Percentiles rank a stretch among this genome's conserved stretches.
phyloP scores from a whole-genome alignment of 2,113 vertebrate genomes.

The Gulo gulo region DNA sequence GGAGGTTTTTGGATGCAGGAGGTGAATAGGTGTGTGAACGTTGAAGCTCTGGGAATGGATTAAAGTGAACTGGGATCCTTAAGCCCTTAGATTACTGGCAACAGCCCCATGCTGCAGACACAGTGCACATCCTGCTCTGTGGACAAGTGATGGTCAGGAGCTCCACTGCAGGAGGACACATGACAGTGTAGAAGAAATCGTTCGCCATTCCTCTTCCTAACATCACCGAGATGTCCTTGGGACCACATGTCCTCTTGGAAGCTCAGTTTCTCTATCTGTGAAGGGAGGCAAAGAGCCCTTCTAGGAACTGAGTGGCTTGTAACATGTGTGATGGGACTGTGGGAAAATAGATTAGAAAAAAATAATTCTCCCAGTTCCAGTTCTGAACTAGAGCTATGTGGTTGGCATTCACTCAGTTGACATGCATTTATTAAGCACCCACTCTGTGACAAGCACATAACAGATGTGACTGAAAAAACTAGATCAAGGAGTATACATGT shows the following conservation, averaged over 20 bases:
- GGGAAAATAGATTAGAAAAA: not conserved
- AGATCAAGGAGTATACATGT: not conserved
- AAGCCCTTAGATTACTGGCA: not conserved
- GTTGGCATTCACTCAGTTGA: not conserved
- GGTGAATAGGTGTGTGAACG: no score
- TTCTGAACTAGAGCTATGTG: not conserved
- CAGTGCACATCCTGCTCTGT: fast-evolving
- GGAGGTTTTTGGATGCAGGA: not conserved
- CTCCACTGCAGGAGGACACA: not conserved
- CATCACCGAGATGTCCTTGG: fast-evolving
- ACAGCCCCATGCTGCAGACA: fast-evolving
- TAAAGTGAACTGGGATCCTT: not conserved
- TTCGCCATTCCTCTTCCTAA: not conserved
- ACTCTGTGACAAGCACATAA: not conserved
- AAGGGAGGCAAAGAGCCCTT: not conserved
- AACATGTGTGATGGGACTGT: not conserved
- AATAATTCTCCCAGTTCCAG: not conserved
- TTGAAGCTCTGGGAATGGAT: not conserved
- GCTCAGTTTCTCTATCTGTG: not conserved
- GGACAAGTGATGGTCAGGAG: not conserved
- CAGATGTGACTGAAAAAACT: no score
- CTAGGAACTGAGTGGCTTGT: not conserved
- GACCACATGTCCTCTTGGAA: not conserved
- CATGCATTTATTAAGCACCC: not conserved
- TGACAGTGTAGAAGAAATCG: not conserved